A percentile compares a stretch with the other conserved stretches of the same genome.
Conservation (phyloP, 2,888 invertebrate species). For the Tricholauxania praeusta region DNA sequence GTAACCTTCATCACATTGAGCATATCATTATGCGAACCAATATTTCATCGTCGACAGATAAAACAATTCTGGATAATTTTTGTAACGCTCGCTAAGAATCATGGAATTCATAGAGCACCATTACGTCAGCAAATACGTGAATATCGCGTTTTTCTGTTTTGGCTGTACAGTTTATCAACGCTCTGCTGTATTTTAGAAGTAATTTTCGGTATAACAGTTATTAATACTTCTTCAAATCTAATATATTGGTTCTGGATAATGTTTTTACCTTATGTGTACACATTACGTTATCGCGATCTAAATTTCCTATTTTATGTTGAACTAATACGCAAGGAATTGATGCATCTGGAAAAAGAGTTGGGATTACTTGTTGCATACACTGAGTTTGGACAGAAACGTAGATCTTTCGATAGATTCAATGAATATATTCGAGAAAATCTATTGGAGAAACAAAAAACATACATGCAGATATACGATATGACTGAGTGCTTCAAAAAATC, state of each 20-base stretch:
- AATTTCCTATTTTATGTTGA: constrained; percentile 55
- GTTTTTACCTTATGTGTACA: constrained; percentile 49
- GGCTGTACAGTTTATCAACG: constrained; percentile 34
- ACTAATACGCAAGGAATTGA: constrained; percentile 52
- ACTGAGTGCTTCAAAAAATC: constrained; percentile 46
- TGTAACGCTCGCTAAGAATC: constrained; percentile 27
- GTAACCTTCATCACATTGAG: constrained; percentile 26
- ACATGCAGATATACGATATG: constrained; percentile 51
- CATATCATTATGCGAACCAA: constrained; percentile 36
- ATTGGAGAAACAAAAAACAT: constrained; percentile 53
- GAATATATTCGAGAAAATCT: constrained; percentile 49
- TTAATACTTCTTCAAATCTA: background rate
- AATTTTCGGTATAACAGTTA: background rate
- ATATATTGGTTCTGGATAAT: constrained; percentile 48
- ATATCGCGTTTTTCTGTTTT: constrained; percentile 38
- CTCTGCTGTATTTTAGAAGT: background rate
- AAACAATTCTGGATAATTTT: constrained; percentile 39
- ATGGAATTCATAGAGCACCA: constrained; percentile 11
- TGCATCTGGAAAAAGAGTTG: constrained; percentile 50
- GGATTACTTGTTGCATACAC: constrained; percentile 52
- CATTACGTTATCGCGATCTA: constrained; percentile 47
- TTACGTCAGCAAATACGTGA: constrained; percentile 36
- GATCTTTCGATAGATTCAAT: constrained; percentile 52
- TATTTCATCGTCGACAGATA: constrained; percentile 32
- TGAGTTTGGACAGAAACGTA: constrained; percentile 45